These are phyloP conservation scores for Agriotes lineatus DNA, from an alignment of 2,888 invertebrate species.

Conservation along the genomic window DNA sequence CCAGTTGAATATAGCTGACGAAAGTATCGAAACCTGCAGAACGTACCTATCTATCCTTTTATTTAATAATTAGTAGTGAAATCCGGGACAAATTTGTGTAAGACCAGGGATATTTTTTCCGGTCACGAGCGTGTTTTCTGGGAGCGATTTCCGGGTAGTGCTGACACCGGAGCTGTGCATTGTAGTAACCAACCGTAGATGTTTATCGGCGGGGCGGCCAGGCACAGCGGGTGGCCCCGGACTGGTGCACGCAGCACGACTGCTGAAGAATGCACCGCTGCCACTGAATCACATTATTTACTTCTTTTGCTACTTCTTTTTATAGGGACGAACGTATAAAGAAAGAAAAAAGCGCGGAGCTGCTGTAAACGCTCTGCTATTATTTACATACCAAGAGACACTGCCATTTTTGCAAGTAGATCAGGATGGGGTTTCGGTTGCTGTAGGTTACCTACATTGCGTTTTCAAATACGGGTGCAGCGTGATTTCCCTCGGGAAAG, in stretches of 20 bases:
- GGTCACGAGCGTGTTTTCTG: conserved; percentile 14
- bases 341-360: conserved; percentile 1
- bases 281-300: conserved; percentile 50
- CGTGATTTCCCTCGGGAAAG: too few relatives aligned
- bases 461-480: too few relatives aligned
- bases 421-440: neutral
- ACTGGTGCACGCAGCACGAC: conserved; percentile 51
- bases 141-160: conserved; percentile 37
- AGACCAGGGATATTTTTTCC: neutral
- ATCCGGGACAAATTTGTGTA: neutral
- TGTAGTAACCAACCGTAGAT: conserved; percentile 45
- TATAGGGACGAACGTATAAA: conserved; percentile 17
- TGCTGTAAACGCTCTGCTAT: conserved; percentile 8
- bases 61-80: too few relatives aligned
- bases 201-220: conserved; percentile 46
- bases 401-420: neutral
- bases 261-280: conserved; percentile 47
- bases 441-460: neutral
- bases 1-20: too few relatives aligned
- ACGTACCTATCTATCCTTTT: too few relatives aligned
- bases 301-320: conserved; percentile 38
- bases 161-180: conserved; percentile 30
- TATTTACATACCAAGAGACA: conserved; percentile 9
- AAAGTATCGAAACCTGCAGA: too few relatives aligned
- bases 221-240: conserved; percentile 48